Evolutionary conservation across 1,140 invertebrate genomes (phyloP), one percentile per base, ranked within the genome.

Genomic region (Drosophila santomea): DNA sequence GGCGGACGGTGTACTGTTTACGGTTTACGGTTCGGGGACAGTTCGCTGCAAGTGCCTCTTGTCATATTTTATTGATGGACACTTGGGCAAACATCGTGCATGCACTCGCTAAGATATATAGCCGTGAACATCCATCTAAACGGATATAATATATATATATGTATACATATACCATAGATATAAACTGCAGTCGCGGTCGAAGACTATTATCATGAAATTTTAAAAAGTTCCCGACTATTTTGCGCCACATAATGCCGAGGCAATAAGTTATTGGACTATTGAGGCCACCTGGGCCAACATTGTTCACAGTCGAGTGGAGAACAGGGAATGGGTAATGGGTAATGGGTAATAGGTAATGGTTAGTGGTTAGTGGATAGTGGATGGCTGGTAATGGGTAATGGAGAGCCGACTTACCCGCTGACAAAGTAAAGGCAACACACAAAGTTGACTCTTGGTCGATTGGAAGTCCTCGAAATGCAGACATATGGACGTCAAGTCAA

Each of bases 181-280:
- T 51, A 39, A 75, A 75, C 60, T 75, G 73, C 73, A 75, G 73
- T 76, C 41, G 38, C 47, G 35, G 50, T 61, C 61, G 48, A 47
- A 38, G 36, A 51, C 77, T 59, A 88, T 88, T 88, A 79, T 79
- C 83, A 88, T 88, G 81, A 88, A 88, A 88, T 67, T 88, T 88
- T 88, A 66, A 88, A 83, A 77, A 83, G 72, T 80, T 77, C 55
- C 62, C 66, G 62, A 69, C 66, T 73, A 77, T 79, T 79, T 81
- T 67, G 55, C 57, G 51, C 75, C 79, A 63, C 74, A 86, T 86
- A 73, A 88, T 88, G 76, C 75, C 69, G 58, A 43, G 63, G 50
- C 78, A 64, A 88, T 88, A 86, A 86, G 48, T 76, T 86, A 88
- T 88, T 82, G 82, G 76, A 67, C 76, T 74, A 77, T 88, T 89